Evolutionary conservation across 2,888 invertebrate genomes (phyloP), one percentile per base, ranked within the genome.

Genomic region (Drosophila trichaetosa): DNA sequence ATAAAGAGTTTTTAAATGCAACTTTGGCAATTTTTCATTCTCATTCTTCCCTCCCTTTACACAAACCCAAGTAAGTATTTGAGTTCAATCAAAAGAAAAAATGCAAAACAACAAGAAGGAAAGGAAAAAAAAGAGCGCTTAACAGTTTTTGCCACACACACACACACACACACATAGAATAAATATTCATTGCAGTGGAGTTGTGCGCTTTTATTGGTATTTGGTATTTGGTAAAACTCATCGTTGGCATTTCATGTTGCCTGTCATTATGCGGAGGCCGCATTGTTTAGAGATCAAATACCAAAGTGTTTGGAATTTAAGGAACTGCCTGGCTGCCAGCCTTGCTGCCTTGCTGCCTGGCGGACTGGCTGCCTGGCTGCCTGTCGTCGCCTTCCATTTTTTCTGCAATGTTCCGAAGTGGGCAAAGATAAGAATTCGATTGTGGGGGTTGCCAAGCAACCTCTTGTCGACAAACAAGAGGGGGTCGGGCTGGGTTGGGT

Each of bases 1-100:
- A 90, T 83, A 90, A 88, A 85, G 76, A 87, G 83, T 87, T 89
- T 89, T 87, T 76, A 81, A 89, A 90, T 80, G 87, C 89, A 89
- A 57, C 6, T 59, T 61, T 46, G 49, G 7, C 21, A 16, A 33
- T 33, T 56, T 24, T 54, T 24, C 21, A 13, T 36, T 21, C 21
- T 27, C 2, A n/a, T 48, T 13, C 2, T 29, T 2, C 8, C 5
- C 5, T 36, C 11, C 13, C 27, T n/a, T 11, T 7, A 4, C 3
- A 16, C 11, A 40, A 36, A 6, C 29, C 11, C 11, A 53, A 31
- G 36, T 62, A 53, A 61, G 61, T 61, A 54, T 54, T 60, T 51
- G 58, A 38, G 54, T 56, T 51, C 40, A 56, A 64, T 64, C 51
- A 64, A 72, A 63, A 21, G 42, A 16, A 52, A 49, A 71, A 60